A percentile compares a stretch with the other conserved stretches of the same genome.
These are phyloP conservation scores for Epinephelus awoara DNA, from an alignment of 2,797 vertebrate species.

Conservation along the genomic window DNA sequence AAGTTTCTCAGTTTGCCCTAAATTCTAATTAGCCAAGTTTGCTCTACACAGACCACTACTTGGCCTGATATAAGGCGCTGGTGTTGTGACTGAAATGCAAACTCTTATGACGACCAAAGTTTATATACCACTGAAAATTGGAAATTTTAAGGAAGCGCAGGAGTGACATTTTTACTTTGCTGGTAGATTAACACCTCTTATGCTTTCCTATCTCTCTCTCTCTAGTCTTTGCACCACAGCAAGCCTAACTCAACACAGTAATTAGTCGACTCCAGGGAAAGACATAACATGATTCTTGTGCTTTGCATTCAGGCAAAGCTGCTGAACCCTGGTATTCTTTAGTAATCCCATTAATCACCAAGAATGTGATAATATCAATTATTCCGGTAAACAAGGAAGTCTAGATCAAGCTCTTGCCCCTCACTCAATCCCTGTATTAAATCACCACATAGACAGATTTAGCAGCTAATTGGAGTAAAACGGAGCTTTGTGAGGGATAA, in stretches of 20 bases:
- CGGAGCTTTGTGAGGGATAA: slow-evolving; percentile 73
- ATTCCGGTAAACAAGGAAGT: slow-evolving; percentile 78
- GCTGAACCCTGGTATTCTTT: slow-evolving; percentile 62
- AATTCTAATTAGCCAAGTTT: not conserved
- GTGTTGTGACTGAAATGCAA: not conserved
- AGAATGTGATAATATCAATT: slow-evolving; percentile 83
- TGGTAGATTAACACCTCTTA: slow-evolving; percentile 24
- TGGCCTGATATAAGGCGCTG: not conserved
- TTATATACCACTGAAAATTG: slow-evolving; percentile 21
- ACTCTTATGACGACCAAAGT: slow-evolving; percentile 9
- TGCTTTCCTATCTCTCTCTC: slow-evolving; percentile 11
- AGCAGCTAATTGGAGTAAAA: slow-evolving; percentile 78
- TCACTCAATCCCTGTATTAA: slow-evolving; percentile 72
- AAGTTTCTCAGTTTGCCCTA: not conserved
- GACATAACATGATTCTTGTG: slow-evolving; percentile 55
- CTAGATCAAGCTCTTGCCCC: slow-evolving; percentile 68
- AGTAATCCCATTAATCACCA: slow-evolving; percentile 78
- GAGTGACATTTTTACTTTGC: slow-evolving; percentile 34
- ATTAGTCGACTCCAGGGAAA: slow-evolving; percentile 71
- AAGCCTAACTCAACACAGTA: slow-evolving; percentile 52
- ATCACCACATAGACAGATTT: slow-evolving; percentile 67
- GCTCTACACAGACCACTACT: not conserved
- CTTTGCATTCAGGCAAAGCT: slow-evolving; percentile 67
- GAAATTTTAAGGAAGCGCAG: slow-evolving; percentile 1
- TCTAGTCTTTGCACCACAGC: slow-evolving; percentile 28